A percentile compares a stretch with the other conserved stretches of the same genome.
These are phyloP conservation scores for Pelecanus crispus DNA, from an alignment of 2,113 vertebrate genomes.

Conservation along the genomic window DNA sequence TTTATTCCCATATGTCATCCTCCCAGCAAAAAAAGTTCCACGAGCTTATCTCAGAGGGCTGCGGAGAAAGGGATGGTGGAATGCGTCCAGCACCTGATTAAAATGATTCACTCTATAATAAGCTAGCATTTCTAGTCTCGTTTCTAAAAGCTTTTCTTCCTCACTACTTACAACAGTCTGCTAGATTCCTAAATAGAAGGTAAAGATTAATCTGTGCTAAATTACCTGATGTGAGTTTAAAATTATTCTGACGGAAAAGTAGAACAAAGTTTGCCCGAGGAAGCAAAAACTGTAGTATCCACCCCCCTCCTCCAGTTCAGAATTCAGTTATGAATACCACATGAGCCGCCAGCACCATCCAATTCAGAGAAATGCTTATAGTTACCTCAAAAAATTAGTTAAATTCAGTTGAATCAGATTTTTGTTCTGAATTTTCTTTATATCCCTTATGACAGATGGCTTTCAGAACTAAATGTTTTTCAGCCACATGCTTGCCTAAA, in stretches of 20 bases:
- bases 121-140: slow-evolving; percentile 37
- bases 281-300: slow-evolving; percentile 34
- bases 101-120: slow-evolving; percentile 59
- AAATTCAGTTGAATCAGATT: slow-evolving; percentile 19
- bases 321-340: slow-evolving; percentile 30
- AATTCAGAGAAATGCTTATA: slow-evolving; percentile 23
- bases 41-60: slow-evolving; percentile 38
- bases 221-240: slow-evolving; percentile 62
- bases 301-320: not conserved
- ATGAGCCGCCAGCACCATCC: slow-evolving; percentile 20
- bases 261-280: slow-evolving; percentile 63
- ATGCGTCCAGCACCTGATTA: slow-evolving; percentile 32
- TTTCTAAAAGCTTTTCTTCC: slow-evolving; percentile 39
- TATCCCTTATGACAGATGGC: slow-evolving; percentile 26
- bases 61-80: not conserved
- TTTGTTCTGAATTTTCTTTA: slow-evolving; percentile 34
- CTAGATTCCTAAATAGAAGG: slow-evolving; percentile 38
- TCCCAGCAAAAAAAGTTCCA: slow-evolving; percentile 32
- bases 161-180: slow-evolving; percentile 32
- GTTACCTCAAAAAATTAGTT: slow-evolving; percentile 19
- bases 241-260: slow-evolving; percentile 60
- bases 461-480: slow-evolving; percentile 43
- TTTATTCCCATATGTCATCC: not conserved
- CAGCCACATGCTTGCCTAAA: not conserved
- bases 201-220: slow-evolving; percentile 62